Conservation (phyloP, 92 coral and sea anemone genomes). For the Heteractis magnifica region DNA sequence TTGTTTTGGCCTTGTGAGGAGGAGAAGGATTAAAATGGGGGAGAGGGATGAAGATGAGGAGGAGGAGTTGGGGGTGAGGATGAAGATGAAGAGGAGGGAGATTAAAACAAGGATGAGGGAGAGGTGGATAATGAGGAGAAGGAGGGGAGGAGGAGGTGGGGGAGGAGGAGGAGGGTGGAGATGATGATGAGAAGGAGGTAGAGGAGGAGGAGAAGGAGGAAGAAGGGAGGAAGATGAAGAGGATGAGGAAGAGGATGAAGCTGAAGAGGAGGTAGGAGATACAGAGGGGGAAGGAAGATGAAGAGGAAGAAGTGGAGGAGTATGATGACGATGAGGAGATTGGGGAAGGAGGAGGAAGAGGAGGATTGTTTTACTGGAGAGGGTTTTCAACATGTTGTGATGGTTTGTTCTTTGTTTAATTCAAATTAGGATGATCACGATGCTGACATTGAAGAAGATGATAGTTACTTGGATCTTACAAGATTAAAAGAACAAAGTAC, state of each 20-base stretch:
- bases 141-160: not conserved
- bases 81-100: too few species aligned
- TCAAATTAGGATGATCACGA: slow-evolving; percentile 72
- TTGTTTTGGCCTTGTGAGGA: too few species aligned
- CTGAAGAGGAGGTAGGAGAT: too few species aligned
- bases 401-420: not conserved
- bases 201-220: not conserved
- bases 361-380: not conserved
- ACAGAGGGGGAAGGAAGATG: not conserved
- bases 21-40: too few species aligned
- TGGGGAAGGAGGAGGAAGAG: not conserved
- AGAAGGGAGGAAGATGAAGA: not conserved
- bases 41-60: too few species aligned
- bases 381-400: not conserved
- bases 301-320: too few species aligned
- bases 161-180: not conserved
- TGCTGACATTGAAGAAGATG: slow-evolving; percentile 90
- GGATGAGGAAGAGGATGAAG: too few species aligned
- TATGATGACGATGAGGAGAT: not conserved
- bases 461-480: slow-evolving; percentile 87
- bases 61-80: too few species aligned
- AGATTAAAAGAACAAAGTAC: slow-evolving; percentile 84
- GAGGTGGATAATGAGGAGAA: not conserved
- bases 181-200: not conserved
- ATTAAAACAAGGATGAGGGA: not conserved